Conservation (phyloP, 2,888 invertebrate species). For the Schrankia costaestrigalis region DNA sequence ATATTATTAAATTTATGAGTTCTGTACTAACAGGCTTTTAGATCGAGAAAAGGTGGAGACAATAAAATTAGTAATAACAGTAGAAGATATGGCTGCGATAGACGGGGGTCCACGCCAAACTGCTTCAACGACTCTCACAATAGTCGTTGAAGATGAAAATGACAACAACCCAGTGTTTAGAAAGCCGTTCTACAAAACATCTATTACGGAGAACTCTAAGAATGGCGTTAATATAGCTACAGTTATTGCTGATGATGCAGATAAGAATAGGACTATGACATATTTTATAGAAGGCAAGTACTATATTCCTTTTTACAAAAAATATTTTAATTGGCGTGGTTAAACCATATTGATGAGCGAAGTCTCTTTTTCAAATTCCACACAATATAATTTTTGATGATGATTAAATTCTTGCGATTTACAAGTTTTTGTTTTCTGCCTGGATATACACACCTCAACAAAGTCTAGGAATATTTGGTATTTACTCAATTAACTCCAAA, state of each 20-base stretch:
- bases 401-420: too few species aligned
- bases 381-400: too few species aligned
- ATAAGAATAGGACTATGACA: constrained; percentile 90
- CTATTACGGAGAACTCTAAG: constrained; percentile 93
- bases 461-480: too few species aligned
- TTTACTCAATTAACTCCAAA: too few species aligned
- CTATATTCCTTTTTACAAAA: too few species aligned
- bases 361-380: too few species aligned
- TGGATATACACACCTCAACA: too few species aligned
- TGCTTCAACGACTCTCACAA: constrained; percentile 86
- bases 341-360: too few species aligned
- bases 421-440: too few species aligned
- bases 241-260: constrained; percentile 91
- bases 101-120: constrained; percentile 85
- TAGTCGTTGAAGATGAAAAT: constrained; percentile 91
- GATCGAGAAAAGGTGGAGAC: constrained; percentile 92
- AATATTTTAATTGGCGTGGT: too few species aligned
- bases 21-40: constrained; percentile 72
- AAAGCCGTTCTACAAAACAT: constrained; percentile 87
- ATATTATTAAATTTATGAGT: too few species aligned
- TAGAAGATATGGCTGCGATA: constrained; percentile 91
- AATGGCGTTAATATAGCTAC: constrained; percentile 89
- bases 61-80: constrained; percentile 87
- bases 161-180: constrained; percentile 94
- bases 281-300: constrained; percentile 86